Conservation (phyloP, 2,113 vertebrate genomes). For the Percopsis transmontana region DNA sequence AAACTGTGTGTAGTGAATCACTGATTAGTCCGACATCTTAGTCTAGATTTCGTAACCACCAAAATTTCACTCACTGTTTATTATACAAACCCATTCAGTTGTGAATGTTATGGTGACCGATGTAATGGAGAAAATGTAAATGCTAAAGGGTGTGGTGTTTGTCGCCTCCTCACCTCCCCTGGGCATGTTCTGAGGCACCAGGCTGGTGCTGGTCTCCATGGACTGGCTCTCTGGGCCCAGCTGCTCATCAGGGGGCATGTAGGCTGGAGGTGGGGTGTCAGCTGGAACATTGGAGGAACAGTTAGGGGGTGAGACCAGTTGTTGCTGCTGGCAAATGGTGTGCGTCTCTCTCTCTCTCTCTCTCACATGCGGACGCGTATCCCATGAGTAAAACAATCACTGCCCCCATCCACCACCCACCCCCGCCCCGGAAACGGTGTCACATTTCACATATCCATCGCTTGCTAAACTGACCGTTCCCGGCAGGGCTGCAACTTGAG, state of each 20-base stretch:
- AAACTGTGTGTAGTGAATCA: too few relatives aligned
- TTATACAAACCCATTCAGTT: too few relatives aligned
- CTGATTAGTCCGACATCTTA: too few relatives aligned
- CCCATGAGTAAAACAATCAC: slow-evolving; percentile 41
- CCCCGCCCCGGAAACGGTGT: slow-evolving; percentile 57
- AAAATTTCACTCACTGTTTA: too few relatives aligned
- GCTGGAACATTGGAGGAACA: slow-evolving; percentile 76
- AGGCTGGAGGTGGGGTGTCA: slow-evolving; percentile 97
- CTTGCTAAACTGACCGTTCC: slow-evolving; percentile 51
- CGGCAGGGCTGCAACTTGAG: slow-evolving; percentile 56
- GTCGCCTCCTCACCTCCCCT: slow-evolving; percentile 83
- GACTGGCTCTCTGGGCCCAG: slow-evolving; percentile 92
- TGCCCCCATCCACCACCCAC: background rate
- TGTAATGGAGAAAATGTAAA: too few relatives aligned
- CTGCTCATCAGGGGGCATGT: slow-evolving; percentile 97
- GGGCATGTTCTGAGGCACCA: slow-evolving; percentile 87
- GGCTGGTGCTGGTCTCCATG: slow-evolving; percentile 93
- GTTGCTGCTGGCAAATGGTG: slow-evolving; percentile 64
- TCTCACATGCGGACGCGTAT: slow-evolving; percentile 6
- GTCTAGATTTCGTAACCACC: too few relatives aligned
- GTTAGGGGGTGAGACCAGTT: slow-evolving; percentile 55
- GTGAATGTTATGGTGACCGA: too few relatives aligned
- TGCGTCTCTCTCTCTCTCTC: background rate
- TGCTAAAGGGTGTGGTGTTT: background rate
- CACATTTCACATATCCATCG: slow-evolving; percentile 65